Evolutionary conservation across 1,140 invertebrate species (phyloP).

Genomic region (Drosophila kohkoa): DNA sequence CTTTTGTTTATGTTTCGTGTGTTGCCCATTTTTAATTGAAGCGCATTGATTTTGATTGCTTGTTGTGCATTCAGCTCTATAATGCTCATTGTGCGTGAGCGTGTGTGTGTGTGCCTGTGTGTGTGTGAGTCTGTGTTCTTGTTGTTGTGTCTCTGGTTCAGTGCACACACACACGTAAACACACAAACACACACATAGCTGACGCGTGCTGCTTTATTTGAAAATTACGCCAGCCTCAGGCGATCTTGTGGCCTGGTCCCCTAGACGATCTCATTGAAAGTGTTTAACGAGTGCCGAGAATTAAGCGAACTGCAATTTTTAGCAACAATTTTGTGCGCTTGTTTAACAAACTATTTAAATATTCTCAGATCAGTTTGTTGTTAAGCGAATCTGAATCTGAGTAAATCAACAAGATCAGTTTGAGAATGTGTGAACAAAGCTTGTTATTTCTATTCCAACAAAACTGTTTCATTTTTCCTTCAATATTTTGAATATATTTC

Average conservation of each 20-base stretch:
- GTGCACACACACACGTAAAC: slow-evolving; percentile 24
- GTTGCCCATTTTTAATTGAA: slow-evolving; percentile 66
- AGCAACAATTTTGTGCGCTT: slow-evolving; percentile 7
- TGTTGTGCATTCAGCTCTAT: slow-evolving; percentile 48
- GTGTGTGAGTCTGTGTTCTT: slow-evolving; percentile 18
- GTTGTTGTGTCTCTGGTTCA: slow-evolving; percentile 56
- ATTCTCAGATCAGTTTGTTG: too few species aligned
- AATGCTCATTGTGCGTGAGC: slow-evolving; percentile 39
- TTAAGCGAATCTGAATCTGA: too few species aligned
- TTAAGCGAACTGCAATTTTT: not conserved
- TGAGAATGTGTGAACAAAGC: too few species aligned
- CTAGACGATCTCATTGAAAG: not conserved
- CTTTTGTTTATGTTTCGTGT: slow-evolving; percentile 24
- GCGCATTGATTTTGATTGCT: slow-evolving; percentile 77
- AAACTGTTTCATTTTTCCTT: not conserved
- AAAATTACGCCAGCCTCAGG: slow-evolving; percentile 50
- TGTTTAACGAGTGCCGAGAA: not conserved
- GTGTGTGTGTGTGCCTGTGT: slow-evolving; percentile 32
- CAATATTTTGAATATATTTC: not conserved
- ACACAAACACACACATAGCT: slow-evolving; percentile 19
- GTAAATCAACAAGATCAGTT: too few species aligned
- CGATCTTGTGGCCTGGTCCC: not conserved
- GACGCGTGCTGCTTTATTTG: slow-evolving; percentile 70
- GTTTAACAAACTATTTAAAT: not conserved
- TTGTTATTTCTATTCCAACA: too few species aligned